A percentile compares a stretch with the other conserved stretches of the same genome.
These are phyloP conservation scores for Galago senegalensis DNA, from an alignment of 2,797 vertebrate genomes.

Conservation along the genomic window DNA sequence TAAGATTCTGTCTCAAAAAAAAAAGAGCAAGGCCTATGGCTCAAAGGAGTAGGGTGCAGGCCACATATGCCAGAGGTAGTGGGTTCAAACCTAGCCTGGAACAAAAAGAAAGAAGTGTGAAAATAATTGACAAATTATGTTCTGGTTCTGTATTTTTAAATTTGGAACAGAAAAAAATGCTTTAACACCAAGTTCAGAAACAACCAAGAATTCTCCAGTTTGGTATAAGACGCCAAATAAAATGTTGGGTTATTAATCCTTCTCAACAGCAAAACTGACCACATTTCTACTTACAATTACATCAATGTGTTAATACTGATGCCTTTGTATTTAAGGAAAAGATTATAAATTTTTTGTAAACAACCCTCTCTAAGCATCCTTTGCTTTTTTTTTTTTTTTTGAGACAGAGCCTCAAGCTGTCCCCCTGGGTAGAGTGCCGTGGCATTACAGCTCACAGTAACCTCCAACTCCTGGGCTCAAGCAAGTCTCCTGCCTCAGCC, in stretches of 20 bases:
- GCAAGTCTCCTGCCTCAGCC: too few species aligned
- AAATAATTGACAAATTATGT: slow-evolving; percentile 65
- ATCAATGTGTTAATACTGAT: neutral
- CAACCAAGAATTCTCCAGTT: slow-evolving; percentile 46
- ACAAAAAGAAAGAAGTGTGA: slow-evolving; percentile 53
- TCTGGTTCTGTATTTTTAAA: slow-evolving; percentile 64
- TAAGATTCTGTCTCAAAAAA: too few species aligned
- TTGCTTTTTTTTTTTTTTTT: neutral
- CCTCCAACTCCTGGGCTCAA: too few species aligned
- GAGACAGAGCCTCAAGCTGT: too few species aligned
- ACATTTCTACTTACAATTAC: too few species aligned
- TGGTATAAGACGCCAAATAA: slow-evolving; percentile 65
- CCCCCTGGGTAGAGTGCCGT: too few species aligned
- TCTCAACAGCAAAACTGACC: too few species aligned
- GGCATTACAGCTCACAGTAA: too few species aligned
- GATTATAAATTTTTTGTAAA: neutral
- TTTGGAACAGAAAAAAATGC: slow-evolving; percentile 66
- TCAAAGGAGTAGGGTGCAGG: too few species aligned
- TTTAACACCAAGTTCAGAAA: slow-evolving; percentile 55
- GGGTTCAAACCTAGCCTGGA: too few species aligned
- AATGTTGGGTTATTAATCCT: slow-evolving; percentile 51
- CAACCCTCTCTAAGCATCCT: neutral
- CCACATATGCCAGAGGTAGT: too few species aligned
- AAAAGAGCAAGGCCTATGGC: too few species aligned
- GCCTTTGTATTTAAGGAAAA: slow-evolving; percentile 41